These are phyloP conservation scores for Oryzaephilus surinamensis DNA, from an alignment of 1,140 invertebrate genomes.

Conservation along the genomic window DNA sequence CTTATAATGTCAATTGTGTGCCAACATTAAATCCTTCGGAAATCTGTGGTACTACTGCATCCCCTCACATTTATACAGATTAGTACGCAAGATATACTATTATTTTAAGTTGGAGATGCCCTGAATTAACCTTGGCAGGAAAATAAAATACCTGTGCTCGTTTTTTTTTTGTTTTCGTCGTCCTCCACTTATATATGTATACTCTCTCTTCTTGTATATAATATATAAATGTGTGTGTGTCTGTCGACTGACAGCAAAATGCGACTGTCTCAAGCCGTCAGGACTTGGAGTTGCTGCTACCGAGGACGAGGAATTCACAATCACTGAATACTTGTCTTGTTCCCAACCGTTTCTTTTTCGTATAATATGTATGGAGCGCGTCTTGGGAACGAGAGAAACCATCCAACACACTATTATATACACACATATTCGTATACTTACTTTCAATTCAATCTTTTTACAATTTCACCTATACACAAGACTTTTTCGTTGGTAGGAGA, in stretches of 20 bases:
- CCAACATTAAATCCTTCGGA: conserved; percentile 32
- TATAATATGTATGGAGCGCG: too few species aligned
- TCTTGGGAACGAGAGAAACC: conserved; percentile 15
- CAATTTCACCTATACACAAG: too few species aligned
- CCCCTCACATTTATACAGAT: too few species aligned
- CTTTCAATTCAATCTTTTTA: too few species aligned
- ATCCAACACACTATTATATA: too few species aligned
- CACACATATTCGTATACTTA: not conserved
- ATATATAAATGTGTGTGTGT: not conserved
- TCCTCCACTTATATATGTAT: conserved; percentile 3
- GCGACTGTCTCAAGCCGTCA: conserved; percentile 26
- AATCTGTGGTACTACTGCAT: too few species aligned
- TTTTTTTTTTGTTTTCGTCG: conserved; percentile 11
- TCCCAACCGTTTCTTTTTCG: conserved; percentile 15
- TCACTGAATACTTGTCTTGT: conserved; percentile 30
- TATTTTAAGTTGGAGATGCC: conserved; percentile 28
- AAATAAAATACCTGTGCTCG: conserved; percentile 27
- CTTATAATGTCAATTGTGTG: conserved; percentile 21
- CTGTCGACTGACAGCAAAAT: conserved; percentile 31
- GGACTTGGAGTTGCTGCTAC: conserved; percentile 13
- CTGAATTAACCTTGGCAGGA: conserved; percentile 33
- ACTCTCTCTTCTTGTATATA: conserved; percentile 12
- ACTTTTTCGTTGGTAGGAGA: not conserved
- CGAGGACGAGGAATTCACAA: conserved; percentile 28
- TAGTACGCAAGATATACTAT: conserved; percentile 28